Conservation (phyloP, 2,888 invertebrate genomes). For the Perizoma affinitatum region DNA sequence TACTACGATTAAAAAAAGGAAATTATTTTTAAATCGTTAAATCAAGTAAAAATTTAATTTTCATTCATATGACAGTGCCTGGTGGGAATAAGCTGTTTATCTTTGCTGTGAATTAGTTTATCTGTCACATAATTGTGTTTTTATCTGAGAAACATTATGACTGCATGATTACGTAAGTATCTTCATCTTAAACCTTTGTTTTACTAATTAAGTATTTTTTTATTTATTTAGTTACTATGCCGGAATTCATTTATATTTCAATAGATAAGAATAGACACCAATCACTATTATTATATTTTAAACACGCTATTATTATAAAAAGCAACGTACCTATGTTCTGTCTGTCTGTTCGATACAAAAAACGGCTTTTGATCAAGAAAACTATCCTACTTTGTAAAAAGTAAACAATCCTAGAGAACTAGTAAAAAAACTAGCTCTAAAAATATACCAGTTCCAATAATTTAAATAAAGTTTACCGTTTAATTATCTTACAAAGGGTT, state of each 20-base stretch:
- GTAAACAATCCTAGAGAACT: too few relatives aligned
- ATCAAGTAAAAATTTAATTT: conserved; percentile 40
- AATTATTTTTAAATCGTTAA: conserved; percentile 1
- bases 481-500: neutral
- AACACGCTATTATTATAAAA: too few relatives aligned
- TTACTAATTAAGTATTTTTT: neutral
- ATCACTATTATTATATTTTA: too few relatives aligned
- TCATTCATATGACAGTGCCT: conserved; percentile 49
- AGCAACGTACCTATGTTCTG: too few relatives aligned
- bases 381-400: too few relatives aligned
- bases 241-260: neutral
- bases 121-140: conserved; percentile 28
- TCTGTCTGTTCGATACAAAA: too few relatives aligned
- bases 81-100: conserved; percentile 50
- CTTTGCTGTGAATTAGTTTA: conserved; percentile 47
- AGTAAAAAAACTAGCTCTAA: neutral
- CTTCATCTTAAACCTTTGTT: neutral
- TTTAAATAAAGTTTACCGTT: neutral
- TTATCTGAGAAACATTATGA: conserved; percentile 22
- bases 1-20: neutral
- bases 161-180: conserved; percentile 56
- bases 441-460: neutral
- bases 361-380: too few relatives aligned
- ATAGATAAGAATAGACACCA: neutral
- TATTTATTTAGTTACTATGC: neutral